Conservation (phyloP, 92 coral and sea anemone species). For the Siderastrea radians region DNA sequence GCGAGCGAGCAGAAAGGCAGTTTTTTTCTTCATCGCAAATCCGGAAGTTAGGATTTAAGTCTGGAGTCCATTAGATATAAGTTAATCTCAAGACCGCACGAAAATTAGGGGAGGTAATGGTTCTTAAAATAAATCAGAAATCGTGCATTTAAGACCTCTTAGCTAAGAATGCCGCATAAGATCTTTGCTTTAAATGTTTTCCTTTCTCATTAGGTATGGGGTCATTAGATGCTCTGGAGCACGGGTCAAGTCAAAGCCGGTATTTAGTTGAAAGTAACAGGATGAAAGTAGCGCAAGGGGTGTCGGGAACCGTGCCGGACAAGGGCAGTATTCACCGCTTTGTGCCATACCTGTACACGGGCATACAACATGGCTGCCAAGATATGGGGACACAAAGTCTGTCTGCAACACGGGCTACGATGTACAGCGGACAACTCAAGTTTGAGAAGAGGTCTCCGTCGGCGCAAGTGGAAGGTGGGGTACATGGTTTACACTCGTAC, state of each 20-base stretch:
- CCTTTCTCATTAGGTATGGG: conserved; percentile 89
- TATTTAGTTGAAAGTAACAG: conserved; percentile 90
- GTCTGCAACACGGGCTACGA: conserved; percentile 86
- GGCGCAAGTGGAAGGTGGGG: conserved; percentile 91
- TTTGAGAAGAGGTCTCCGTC: conserved; percentile 91
- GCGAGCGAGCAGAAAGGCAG: not conserved
- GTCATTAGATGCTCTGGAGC: conserved; percentile 90
- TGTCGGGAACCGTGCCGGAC: conserved; percentile 96
- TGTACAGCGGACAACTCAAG: conserved; percentile 93
- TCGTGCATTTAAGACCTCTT: not conserved
- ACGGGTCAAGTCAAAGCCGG: conserved; percentile 94
- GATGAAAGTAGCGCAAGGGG: conserved; percentile 97
- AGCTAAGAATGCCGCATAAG: too few species aligned
- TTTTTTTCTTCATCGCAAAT: not conserved
- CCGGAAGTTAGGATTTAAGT: not conserved
- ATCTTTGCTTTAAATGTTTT: not conserved
- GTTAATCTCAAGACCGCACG: not conserved
- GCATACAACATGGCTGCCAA: conserved; percentile 98
- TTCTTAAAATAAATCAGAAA: not conserved
- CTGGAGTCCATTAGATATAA: not conserved
- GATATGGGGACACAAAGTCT: conserved; percentile 95
- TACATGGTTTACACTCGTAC: conserved; percentile 95
- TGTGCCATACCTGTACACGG: conserved; percentile 85
- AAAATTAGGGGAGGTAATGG: not conserved
- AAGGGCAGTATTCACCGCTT: conserved; percentile 93